These are phyloP conservation scores for Caenorhabditis tropicalis DNA, from an alignment of 1,140 invertebrate genomes.

Conservation along the genomic window DNA sequence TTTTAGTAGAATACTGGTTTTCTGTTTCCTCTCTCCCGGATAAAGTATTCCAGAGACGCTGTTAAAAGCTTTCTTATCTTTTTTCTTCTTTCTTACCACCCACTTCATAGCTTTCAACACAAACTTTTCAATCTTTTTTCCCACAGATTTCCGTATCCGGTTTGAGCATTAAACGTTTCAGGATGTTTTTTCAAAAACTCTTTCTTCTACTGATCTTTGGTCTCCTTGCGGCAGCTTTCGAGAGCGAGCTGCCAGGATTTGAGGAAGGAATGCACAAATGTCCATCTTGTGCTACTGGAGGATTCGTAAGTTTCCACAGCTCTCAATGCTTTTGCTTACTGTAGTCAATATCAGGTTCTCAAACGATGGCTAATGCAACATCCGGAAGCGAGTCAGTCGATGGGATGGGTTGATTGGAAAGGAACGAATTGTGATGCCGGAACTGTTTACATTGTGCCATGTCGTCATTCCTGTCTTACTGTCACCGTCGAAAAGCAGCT, in stretches of 20 bases:
- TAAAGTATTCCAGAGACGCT: too few relatives aligned
- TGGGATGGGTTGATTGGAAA: not conserved
- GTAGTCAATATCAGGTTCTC: not conserved
- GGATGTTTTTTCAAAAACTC: not conserved
- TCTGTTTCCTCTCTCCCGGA: too few relatives aligned
- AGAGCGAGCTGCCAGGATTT: too few relatives aligned
- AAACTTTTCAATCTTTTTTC: too few relatives aligned
- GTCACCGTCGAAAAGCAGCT: not conserved
- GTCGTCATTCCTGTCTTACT: not conserved
- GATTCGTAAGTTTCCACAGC: not conserved
- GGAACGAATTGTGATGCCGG: not conserved
- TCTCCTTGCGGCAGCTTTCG: not conserved
- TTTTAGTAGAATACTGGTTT: too few relatives aligned
- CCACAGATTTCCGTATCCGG: not conserved
- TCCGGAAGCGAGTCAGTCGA: not conserved
- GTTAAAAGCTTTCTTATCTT: too few relatives aligned
- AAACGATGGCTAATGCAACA: constrained; percentile 25
- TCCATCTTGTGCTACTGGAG: not conserved
- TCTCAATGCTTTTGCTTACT: not conserved
- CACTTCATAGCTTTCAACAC: too few relatives aligned
- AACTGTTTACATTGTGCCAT: not conserved
- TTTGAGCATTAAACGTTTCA: too few relatives aligned
- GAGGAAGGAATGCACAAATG: not conserved
- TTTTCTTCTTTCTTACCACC: too few relatives aligned
- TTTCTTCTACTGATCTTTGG: not conserved